These are phyloP conservation scores for Netelia melanura DNA, from an alignment of 2,888 invertebrate genomes.

Conservation along the genomic window DNA sequence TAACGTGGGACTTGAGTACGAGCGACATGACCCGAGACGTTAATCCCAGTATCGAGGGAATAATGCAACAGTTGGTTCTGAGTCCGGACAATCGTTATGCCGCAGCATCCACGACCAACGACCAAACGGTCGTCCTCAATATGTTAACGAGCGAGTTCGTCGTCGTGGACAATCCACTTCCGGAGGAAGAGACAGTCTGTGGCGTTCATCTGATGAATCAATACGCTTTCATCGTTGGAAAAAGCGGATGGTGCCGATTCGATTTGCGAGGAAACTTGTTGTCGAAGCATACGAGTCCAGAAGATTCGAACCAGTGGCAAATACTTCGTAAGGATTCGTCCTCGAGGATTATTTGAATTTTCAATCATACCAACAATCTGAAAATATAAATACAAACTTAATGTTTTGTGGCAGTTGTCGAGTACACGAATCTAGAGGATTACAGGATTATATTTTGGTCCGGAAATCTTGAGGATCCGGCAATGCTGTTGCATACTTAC, in stretches of 20 bases:
- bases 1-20: conserved; percentile 98
- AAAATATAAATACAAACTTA: conserved; percentile 6
- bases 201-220: conserved; percentile 90
- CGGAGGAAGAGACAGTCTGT: conserved; percentile 88
- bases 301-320: conserved; percentile 89
- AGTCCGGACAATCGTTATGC: conserved; percentile 98
- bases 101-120: conserved; percentile 97
- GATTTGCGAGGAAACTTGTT: conserved; percentile 92
- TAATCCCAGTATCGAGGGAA: conserved; percentile 97
- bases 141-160: conserved; percentile 97
- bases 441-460: conserved; percentile 93
- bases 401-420: conserved; percentile 87
- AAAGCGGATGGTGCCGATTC: conserved; percentile 91
- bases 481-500: conserved; percentile 89
- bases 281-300: conserved; percentile 86
- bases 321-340: conserved; percentile 87
- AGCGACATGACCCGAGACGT: conserved; percentile 97
- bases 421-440: conserved; percentile 89
- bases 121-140: conserved; percentile 95
- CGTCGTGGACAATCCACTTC: conserved; percentile 93
- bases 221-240: conserved; percentile 92
- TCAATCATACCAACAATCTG: conserved; percentile 20
- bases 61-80: conserved; percentile 96
- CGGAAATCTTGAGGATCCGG: conserved; percentile 91
- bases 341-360: conserved; percentile 11